Conservation (phyloP, 1,140 invertebrate species). For the Tenebrio molitor region DNA sequence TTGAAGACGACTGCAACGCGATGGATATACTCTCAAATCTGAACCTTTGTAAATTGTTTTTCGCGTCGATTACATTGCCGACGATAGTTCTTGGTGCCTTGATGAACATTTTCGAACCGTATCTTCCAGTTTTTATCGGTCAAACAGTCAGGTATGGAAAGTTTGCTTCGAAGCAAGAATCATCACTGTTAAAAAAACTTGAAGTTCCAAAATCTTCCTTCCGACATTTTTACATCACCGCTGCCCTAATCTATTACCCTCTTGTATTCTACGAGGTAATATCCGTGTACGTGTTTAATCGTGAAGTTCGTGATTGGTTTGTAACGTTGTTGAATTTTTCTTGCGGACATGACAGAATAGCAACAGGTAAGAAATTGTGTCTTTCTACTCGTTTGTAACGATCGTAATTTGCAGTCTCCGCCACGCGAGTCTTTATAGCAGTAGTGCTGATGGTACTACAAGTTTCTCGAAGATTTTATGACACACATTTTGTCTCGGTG, state of each 20-base stretch:
- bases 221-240: constrained; percentile 80
- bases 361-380: constrained; percentile 68
- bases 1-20: not conserved
- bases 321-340: constrained; percentile 68
- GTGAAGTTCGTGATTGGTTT: constrained; percentile 67
- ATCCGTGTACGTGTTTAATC: constrained; percentile 68
- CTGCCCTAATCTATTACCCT: constrained; percentile 69
- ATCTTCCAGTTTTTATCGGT: constrained; percentile 74
- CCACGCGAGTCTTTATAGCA: constrained; percentile 71
- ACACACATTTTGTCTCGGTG: constrained; percentile 82
- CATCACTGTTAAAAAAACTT: constrained; percentile 67
- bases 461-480: constrained; percentile 81
- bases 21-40: not conserved
- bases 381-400: constrained; percentile 39
- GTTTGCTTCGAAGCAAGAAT: constrained; percentile 70
- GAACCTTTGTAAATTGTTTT: constrained; percentile 49
- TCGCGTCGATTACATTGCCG: constrained; percentile 51
- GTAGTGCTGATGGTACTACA: constrained; percentile 77
- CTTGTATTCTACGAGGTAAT: constrained; percentile 68
- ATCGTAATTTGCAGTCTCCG: constrained; percentile 69
- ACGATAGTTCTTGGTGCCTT: constrained; percentile 71
- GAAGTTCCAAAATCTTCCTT: constrained; percentile 84
- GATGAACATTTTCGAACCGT: constrained; percentile 73
- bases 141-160: constrained; percentile 79
- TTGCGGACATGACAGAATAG: constrained; percentile 68